These are phyloP conservation scores for Heliconius sara DNA, from an alignment of 2,888 invertebrate genomes.

Conservation along the genomic window DNA sequence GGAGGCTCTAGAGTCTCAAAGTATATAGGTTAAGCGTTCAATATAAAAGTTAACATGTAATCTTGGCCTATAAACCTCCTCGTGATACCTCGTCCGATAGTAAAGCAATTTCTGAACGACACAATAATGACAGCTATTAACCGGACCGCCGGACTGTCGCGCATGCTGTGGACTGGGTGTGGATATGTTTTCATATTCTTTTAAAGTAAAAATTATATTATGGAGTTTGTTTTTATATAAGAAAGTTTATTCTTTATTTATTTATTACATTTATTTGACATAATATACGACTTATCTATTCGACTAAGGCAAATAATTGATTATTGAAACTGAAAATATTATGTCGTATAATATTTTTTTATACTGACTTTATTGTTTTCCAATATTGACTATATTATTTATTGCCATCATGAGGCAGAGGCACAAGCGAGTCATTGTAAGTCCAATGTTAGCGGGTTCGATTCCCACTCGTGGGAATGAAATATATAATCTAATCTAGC, in stretches of 20 bases:
- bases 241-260: background rate
- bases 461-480: no score
- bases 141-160: constrained; percentile 74
- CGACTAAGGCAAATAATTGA: no score
- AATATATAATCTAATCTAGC: no score
- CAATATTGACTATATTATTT: no score
- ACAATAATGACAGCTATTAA: constrained; percentile 83
- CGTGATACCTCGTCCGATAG: constrained; percentile 81
- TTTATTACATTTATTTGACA: no score
- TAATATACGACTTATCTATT: no score
- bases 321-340: no score
- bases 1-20: constrained; percentile 12
- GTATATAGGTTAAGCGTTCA: constrained; percentile 27
- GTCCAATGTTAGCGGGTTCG: no score
- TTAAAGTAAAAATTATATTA: constrained; percentile 24
- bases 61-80: constrained; percentile 75
- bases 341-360: no score
- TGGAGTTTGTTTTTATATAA: background rate
- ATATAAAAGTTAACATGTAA: constrained; percentile 67
- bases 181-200: constrained; percentile 65
- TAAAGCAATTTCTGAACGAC: constrained; percentile 82
- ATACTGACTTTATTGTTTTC: no score
- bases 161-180: constrained; percentile 59
- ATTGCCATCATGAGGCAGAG: no score
- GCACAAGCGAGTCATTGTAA: no score